phyloP scores from a whole-genome alignment of 2,113 vertebrate genomes.

The Corynorhinus townsendii region DNA sequence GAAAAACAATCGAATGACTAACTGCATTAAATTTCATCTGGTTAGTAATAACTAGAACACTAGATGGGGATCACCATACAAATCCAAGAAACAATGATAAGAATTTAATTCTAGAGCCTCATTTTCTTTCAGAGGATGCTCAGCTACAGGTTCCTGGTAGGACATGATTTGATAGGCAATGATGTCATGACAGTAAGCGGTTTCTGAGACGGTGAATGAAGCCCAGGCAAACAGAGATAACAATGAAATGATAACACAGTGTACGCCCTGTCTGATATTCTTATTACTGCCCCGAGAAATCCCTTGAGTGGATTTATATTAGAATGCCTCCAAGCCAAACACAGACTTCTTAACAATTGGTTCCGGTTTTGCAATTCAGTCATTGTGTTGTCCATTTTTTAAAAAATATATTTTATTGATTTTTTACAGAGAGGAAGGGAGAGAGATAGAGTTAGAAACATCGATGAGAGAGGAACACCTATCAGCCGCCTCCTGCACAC shows the following conservation, averaged over 20 bases:
- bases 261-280: neutral
- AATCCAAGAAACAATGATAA: neutral
- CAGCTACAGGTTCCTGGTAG: neutral
- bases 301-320: neutral
- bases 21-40: neutral
- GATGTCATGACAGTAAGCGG: neutral
- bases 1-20: neutral
- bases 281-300: constrained; percentile 13
- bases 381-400: no score
- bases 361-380: constrained; percentile 24
- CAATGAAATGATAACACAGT: neutral
- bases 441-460: no score
- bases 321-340: neutral
- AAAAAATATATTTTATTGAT: no score
- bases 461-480: no score
- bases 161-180: constrained; percentile 1
- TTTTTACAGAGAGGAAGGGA: no score
- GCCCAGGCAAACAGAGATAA: constrained; percentile 11
- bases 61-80: neutral
- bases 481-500: no score
- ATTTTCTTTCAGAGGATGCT: neutral
- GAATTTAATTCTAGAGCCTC: neutral
- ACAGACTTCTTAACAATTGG: neutral
- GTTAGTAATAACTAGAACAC: neutral
- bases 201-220: neutral